Conservation (phyloP, 2,888 invertebrate species). For the Aphodius granarius region DNA sequence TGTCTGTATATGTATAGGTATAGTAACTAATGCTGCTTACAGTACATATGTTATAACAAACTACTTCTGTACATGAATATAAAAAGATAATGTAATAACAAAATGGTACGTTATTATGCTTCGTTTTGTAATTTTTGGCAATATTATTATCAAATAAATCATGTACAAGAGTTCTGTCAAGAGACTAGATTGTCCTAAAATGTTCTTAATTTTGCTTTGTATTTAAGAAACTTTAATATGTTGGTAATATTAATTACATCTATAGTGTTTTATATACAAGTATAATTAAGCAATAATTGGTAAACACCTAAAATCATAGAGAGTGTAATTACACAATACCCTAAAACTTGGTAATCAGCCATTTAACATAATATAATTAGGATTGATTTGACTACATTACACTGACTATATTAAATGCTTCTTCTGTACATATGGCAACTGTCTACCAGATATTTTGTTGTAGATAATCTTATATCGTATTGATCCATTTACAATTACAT, state of each 20-base stretch:
- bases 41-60: not conserved
- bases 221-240: not conserved
- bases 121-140: not conserved
- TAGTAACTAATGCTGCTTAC: not conserved
- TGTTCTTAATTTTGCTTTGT: not conserved
- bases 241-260: not conserved
- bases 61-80: not conserved
- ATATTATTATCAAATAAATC: not conserved
- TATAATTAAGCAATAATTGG: not conserved
- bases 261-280: not conserved
- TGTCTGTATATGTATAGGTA: not conserved
- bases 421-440: constrained; percentile 10
- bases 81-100: not conserved
- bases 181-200: not conserved
- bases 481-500: not conserved
- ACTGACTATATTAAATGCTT: not conserved
- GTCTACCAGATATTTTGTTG: not conserved
- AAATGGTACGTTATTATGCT: not conserved
- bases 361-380: not conserved
- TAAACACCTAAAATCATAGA: not conserved
- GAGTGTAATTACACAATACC: not conserved
- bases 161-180: not conserved
- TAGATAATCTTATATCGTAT: not conserved
- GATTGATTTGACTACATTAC: not conserved
- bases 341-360: not conserved